Percentiles rank a stretch among this genome's conserved stretches.
Evolutionary conservation across 2,113 vertebrate genomes (phyloP).

Genomic region (Phalacrocorax brasilianus): DNA sequence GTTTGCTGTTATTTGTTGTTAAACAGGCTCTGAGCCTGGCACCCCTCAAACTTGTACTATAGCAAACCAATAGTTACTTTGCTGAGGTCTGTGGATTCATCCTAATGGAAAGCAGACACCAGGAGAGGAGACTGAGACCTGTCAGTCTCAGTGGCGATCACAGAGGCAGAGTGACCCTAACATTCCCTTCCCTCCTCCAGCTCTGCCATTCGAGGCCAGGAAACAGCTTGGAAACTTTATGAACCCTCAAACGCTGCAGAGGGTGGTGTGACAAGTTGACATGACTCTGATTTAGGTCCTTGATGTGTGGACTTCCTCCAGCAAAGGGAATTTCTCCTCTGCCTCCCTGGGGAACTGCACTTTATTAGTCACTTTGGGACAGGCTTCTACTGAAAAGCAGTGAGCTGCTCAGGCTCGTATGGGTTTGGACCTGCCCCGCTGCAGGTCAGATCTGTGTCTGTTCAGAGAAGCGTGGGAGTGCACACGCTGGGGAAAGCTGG

Average conservation of each 20-base stretch:
- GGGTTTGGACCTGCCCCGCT: neutral
- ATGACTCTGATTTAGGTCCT: neutral
- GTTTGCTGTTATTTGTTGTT: neutral
- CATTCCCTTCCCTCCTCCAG: neutral
- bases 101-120: neutral
- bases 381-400: neutral
- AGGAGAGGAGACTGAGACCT: neutral
- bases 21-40: neutral
- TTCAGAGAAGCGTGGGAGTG: neutral
- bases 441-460: neutral
- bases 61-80: neutral
- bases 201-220: neutral
- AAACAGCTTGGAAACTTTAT: neutral
- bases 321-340: neutral
- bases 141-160: neutral
- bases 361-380: neutral
- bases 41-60: neutral
- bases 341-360: neutral
- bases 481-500: rapidly evolving
- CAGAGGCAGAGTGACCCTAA: neutral
- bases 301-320: neutral
- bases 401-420: neutral
- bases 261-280: neutral
- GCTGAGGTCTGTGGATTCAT: neutral
- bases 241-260: neutral